phyloP scores from a whole-genome alignment of 2,888 invertebrate genomes.

The Habroteleia sp. region DNA sequence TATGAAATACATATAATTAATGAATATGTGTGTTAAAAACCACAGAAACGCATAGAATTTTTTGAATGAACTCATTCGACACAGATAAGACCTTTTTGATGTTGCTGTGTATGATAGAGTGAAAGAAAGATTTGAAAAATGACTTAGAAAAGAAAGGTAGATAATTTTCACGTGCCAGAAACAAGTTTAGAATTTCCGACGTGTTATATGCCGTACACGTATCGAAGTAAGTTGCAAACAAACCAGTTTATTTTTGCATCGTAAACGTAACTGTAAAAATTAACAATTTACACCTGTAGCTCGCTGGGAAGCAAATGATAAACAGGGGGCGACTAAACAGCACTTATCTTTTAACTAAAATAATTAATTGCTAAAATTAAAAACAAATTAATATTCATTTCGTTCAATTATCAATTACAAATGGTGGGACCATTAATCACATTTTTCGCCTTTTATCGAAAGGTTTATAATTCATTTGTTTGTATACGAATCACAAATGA shows the following conservation, averaged over 20 bases:
- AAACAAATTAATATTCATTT: too few relatives aligned
- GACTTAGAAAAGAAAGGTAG: background rate
- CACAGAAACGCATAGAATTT: too few relatives aligned
- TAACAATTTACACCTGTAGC: constrained; percentile 4
- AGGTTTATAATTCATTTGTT: too few relatives aligned
- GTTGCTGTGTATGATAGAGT: background rate
- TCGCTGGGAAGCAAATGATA: background rate
- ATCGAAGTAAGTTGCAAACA: constrained; percentile 8
- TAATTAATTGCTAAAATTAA: too few relatives aligned
- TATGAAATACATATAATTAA: too few relatives aligned
- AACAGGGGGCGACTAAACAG: too few relatives aligned
- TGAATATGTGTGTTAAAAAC: too few relatives aligned
- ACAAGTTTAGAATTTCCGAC: constrained; percentile 4
- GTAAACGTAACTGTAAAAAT: constrained; percentile 35
- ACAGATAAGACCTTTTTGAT: constrained; percentile 3
- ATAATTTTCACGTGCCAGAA: constrained; percentile 5
- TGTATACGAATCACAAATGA: too few relatives aligned
- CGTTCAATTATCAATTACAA: too few relatives aligned
- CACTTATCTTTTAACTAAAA: background rate
- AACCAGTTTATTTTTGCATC: constrained; percentile 31
- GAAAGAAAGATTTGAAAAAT: background rate
- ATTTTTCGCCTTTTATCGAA: too few relatives aligned
- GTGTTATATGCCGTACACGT: constrained; percentile 1
- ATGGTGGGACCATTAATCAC: too few relatives aligned
- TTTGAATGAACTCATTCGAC: too few relatives aligned